Conservation (phyloP, 2,888 invertebrate genomes). For the Campoplex nolae region DNA sequence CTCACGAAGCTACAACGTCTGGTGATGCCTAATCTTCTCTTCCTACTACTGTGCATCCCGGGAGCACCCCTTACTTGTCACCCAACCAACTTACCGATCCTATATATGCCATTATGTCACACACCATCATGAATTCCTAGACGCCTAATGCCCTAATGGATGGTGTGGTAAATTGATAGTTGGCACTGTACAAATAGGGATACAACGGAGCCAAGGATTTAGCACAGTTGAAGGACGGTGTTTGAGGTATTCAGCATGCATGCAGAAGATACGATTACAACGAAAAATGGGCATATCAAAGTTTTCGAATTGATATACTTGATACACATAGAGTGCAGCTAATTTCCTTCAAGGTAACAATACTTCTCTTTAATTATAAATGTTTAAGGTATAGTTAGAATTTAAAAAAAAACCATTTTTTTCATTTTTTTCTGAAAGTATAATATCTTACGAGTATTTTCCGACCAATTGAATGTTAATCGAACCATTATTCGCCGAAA, state of each 20-base stretch:
- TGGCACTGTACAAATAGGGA: constrained; percentile 77
- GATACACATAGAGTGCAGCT: not conserved
- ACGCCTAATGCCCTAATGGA: constrained; percentile 78
- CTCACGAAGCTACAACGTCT: constrained; percentile 46
- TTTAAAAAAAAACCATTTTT: no score
- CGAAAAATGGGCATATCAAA: not conserved
- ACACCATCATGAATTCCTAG: constrained; percentile 64
- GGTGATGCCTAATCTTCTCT: constrained; percentile 62
- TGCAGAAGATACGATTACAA: not conserved
- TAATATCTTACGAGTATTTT: no score
- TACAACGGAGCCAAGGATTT: constrained; percentile 69
- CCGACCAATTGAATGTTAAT: no score
- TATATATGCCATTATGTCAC: constrained; percentile 51
- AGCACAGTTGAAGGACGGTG: constrained; percentile 8
- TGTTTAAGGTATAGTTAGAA: not conserved
- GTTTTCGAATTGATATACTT: not conserved
- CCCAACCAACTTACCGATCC: constrained; percentile 47
- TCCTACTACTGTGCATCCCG: constrained; percentile 42
- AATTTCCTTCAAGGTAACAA: not conserved
- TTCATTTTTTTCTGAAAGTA: no score
- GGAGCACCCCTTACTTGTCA: constrained; percentile 50
- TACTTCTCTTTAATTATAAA: not conserved
- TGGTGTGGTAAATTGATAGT: constrained; percentile 80
- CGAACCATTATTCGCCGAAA: no score
- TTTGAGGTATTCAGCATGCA: constrained; percentile 5